phyloP scores from a whole-genome alignment of 2,888 invertebrate species.

The Eilema griseolum region DNA sequence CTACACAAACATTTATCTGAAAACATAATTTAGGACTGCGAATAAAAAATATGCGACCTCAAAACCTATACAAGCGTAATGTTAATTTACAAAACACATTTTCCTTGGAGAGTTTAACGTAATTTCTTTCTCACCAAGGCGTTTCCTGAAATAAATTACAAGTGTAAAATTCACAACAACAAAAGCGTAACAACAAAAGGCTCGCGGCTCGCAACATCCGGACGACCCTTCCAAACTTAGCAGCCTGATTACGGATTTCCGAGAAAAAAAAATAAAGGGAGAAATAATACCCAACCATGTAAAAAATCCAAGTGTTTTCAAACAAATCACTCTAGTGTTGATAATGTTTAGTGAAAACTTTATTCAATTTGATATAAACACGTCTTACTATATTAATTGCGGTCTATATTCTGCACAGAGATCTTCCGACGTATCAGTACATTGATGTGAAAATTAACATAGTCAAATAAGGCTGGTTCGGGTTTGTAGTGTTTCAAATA shows the following conservation, averaged over 20 bases:
- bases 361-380: constrained; percentile 35
- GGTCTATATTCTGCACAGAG: constrained; percentile 67
- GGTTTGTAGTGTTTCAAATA: constrained; percentile 79
- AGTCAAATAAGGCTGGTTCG: constrained; percentile 76
- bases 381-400: constrained; percentile 10
- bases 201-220: constrained; percentile 86
- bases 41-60: constrained; percentile 64
- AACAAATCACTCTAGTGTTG: constrained; percentile 62
- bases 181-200: constrained; percentile 86
- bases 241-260: constrained; percentile 87
- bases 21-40: constrained; percentile 43
- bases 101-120: constrained; percentile 83
- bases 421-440: constrained; percentile 67
- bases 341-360: constrained; percentile 55
- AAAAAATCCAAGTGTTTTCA: constrained; percentile 68
- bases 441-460: constrained; percentile 79
- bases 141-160: constrained; percentile 87
- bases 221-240: constrained; percentile 86
- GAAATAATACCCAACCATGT: constrained; percentile 74
- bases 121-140: constrained; percentile 85
- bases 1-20: constrained; percentile 23
- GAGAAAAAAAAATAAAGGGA: constrained; percentile 76
- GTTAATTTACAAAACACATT: constrained; percentile 85
- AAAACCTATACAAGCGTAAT: constrained; percentile 74
- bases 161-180: constrained; percentile 87